Conservation (phyloP, 2,797 vertebrate species). For the Pseudocheirus occidentalis region DNA sequence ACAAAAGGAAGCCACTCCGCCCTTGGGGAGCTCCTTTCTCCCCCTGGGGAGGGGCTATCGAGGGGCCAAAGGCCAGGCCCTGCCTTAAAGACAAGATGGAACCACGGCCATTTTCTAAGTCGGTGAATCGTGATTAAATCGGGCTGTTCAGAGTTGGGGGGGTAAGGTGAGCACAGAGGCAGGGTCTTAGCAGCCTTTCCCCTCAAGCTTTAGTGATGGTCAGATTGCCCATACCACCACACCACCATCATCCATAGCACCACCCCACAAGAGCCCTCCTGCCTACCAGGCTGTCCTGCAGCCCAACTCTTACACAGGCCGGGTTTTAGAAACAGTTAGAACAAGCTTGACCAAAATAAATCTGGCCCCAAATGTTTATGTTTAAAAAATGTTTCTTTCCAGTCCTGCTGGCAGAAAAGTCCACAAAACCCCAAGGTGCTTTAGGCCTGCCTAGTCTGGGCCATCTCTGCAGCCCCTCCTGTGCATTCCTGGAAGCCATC, state of each 20-base stretch:
- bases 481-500: neutral
- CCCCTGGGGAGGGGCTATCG: neutral
- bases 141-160: neutral
- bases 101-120: neutral
- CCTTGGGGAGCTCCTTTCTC: neutral
- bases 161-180: neutral
- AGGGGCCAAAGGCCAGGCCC: neutral
- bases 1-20: neutral
- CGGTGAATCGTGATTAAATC: neutral
- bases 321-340: conserved; percentile 73
- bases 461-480: neutral
- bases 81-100: neutral
- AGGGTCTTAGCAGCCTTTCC: too few relatives aligned
- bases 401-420: conserved; percentile 34
- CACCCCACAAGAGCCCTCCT: neutral
- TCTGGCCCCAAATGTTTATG: conserved; percentile 68
- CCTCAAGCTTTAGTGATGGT: too few relatives aligned
- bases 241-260: too few relatives aligned
- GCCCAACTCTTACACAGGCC: conserved; percentile 78
- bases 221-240: too few relatives aligned
- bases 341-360: conserved; percentile 63
- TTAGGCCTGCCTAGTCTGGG: neutral
- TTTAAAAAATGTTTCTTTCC: conserved; percentile 41
- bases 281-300: conserved; percentile 33
- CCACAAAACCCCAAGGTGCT: neutral